A percentile compares a stretch with the other conserved stretches of the same genome.
Conservation (phyloP, 2,113 vertebrate genomes). For the Vanacampus margaritifer region DNA sequence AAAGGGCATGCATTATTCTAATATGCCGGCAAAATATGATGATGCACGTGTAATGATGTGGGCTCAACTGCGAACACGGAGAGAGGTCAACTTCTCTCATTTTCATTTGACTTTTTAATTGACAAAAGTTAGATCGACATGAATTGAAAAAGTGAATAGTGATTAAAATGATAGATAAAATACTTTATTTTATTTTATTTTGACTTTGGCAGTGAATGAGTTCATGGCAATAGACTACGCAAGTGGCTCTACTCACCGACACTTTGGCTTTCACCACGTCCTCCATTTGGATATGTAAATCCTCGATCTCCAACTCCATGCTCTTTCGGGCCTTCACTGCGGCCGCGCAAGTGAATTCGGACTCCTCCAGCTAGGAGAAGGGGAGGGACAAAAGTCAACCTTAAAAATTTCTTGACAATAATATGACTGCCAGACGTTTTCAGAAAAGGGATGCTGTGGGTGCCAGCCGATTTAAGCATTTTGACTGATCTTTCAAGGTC, state of each 20-base stretch:
- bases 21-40: conserved; percentile 41
- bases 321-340: conserved; percentile 94
- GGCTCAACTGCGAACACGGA: not conserved
- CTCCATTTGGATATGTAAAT: conserved; percentile 94
- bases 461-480: too few species aligned
- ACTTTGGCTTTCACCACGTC: conserved; percentile 88
- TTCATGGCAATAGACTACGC: too few species aligned
- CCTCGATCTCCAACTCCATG: conserved; percentile 96
- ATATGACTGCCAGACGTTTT: too few species aligned
- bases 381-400: conserved; percentile 8
- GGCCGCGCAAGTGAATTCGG: conserved; percentile 87
- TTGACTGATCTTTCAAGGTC: too few species aligned
- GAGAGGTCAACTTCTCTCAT: not conserved
- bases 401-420: too few species aligned
- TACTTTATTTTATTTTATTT: too few species aligned
- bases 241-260: conserved; percentile 73
- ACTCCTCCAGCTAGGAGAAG: conserved; percentile 87
- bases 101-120: not conserved
- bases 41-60: conserved; percentile 32
- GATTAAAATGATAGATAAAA: too few species aligned
- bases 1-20: conserved; percentile 61
- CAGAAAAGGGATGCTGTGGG: too few species aligned
- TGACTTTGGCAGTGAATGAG: too few species aligned
- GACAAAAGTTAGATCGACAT: too few species aligned
- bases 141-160: too few species aligned